Evolutionary conservation across 2,797 vertebrate species (phyloP).

Genomic region (Melanogrammus aeglefinus): DNA sequence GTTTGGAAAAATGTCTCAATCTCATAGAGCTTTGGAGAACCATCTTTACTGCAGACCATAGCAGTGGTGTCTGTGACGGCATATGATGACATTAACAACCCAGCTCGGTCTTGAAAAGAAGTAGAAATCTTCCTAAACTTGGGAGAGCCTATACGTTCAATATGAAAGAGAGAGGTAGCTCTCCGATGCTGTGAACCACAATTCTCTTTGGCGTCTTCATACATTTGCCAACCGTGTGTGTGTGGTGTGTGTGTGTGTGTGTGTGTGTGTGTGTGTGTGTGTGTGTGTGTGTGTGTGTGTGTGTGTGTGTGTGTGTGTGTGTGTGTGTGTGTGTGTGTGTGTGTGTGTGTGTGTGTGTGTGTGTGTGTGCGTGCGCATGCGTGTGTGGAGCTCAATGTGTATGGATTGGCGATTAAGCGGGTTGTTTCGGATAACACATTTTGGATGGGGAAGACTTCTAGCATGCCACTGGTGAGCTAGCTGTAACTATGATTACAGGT

Average conservation of each 20-base stretch:
- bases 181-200: not conserved
- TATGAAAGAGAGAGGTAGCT: not conserved
- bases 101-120: not conserved
- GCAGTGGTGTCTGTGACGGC: not conserved
- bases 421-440: not conserved
- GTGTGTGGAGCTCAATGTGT: not conserved
- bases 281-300: not conserved
- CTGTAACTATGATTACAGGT: constrained; percentile 2
- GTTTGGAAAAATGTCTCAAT: not conserved
- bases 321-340: not conserved
- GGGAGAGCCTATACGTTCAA: not conserved
- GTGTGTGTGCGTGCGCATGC: not conserved
- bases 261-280: not conserved
- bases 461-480: not conserved
- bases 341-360: not conserved
- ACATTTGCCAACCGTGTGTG: not conserved
- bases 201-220: not conserved
- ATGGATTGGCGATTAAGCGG: not conserved
- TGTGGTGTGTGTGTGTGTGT: not conserved
- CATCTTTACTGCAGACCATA: not conserved
- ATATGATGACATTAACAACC: not conserved
- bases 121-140: not conserved
- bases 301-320: constrained; percentile 2
- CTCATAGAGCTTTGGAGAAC: not conserved
- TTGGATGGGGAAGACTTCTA: not conserved